These are phyloP conservation scores for Acanthococcus lagerstroemiae DNA, from an alignment of 2,888 invertebrate species.

Conservation along the genomic window DNA sequence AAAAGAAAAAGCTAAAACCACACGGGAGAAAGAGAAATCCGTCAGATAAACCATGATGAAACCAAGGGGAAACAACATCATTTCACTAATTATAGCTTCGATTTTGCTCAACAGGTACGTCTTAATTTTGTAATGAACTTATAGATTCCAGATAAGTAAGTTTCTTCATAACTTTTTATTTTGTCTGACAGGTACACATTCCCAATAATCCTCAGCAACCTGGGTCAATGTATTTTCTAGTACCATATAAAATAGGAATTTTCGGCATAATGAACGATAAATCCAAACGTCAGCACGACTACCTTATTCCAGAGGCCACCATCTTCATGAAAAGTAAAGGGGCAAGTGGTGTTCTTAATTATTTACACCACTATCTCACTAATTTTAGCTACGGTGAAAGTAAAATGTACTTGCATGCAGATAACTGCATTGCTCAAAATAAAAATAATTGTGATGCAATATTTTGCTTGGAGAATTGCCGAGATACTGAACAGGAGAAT, in stretches of 20 bases:
- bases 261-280: constrained; percentile 33
- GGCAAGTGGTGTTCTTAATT: constrained; percentile 18
- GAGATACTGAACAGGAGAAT: neutral
- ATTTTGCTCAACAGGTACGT: too few relatives aligned
- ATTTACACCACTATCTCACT: constrained; percentile 12
- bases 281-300: constrained; percentile 21
- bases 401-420: constrained; percentile 27
- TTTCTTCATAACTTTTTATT: too few relatives aligned
- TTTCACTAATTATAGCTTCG: too few relatives aligned
- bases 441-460: constrained; percentile 22
- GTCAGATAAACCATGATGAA: too few relatives aligned
- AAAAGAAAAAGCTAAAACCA: too few relatives aligned
- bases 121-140: too few relatives aligned
- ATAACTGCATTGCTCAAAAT: constrained; percentile 33
- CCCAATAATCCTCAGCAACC: constrained; percentile 32
- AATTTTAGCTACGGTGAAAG: constrained; percentile 17
- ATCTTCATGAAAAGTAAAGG: constrained; percentile 6
- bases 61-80: too few relatives aligned
- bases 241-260: constrained; percentile 32
- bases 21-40: too few relatives aligned
- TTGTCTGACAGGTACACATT: constrained; percentile 32
- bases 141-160: too few relatives aligned
- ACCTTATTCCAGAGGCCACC: constrained; percentile 30
- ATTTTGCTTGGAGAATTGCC: neutral
- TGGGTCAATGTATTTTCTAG: constrained; percentile 32